These are phyloP conservation scores for Amiota mariae DNA, from an alignment of 2,888 invertebrate species.

Conservation along the genomic window DNA sequence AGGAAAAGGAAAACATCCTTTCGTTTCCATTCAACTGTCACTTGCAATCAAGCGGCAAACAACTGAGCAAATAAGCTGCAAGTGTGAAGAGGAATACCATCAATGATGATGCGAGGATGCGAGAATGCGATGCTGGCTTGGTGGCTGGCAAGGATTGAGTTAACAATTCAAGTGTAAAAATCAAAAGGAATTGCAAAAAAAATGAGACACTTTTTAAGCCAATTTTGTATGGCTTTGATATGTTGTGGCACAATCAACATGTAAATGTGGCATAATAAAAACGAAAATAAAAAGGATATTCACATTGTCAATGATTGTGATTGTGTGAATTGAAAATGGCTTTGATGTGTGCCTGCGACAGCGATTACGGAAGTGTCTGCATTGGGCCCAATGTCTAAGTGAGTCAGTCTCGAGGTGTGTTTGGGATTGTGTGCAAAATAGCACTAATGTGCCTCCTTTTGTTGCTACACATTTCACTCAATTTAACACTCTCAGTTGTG, in stretches of 20 bases:
- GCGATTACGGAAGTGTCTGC: background rate
- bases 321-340: constrained; percentile 19
- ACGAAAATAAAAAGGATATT: background rate
- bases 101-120: background rate
- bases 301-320: constrained; percentile 30
- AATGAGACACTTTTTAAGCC: constrained; percentile 53
- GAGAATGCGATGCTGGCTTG: constrained; percentile 50
- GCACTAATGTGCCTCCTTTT: constrained; percentile 40
- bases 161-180: constrained; percentile 66
- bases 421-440: background rate
- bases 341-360: constrained; percentile 39
- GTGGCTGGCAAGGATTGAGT: constrained; percentile 35
- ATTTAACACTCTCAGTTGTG: constrained; percentile 31
- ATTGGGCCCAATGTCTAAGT: background rate
- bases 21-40: constrained; percentile 55
- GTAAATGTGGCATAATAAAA: constrained; percentile 21
- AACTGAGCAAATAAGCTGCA: constrained; percentile 47
- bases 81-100: background rate
- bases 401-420: background rate
- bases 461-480: constrained; percentile 33
- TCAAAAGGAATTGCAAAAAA: constrained; percentile 34
- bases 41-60: constrained; percentile 62
- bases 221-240: constrained; percentile 50
- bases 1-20: background rate
- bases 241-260: constrained; percentile 10